phyloP scores from a whole-genome alignment of 2,888 invertebrate species.

The Coelinius sp. region DNA sequence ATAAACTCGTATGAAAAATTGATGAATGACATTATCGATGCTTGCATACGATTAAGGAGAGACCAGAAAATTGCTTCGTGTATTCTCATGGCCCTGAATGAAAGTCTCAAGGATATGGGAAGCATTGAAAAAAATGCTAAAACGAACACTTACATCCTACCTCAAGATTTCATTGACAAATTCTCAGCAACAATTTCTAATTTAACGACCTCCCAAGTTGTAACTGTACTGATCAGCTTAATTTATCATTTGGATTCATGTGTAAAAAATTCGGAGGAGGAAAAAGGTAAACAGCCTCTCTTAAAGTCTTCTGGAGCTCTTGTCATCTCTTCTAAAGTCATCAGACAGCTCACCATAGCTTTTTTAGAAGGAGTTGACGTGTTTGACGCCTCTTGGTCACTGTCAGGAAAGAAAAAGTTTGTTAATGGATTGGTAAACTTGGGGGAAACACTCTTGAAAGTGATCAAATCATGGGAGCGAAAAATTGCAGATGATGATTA shows the following conservation, averaged over 20 bases:
- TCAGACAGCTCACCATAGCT: constrained; percentile 47
- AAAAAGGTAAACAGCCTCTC: constrained; percentile 23
- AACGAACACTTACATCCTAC: constrained; percentile 43
- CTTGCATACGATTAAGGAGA: constrained; percentile 56
- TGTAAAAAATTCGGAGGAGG: constrained; percentile 31
- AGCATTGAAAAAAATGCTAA: background rate
- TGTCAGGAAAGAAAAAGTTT: constrained; percentile 55
- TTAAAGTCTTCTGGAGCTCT: constrained; percentile 28
- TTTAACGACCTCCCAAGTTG: constrained; percentile 54
- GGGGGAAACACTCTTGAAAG: constrained; percentile 51
- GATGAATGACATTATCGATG: constrained; percentile 54
- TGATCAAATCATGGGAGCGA: constrained; percentile 46
- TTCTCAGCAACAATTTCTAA: constrained; percentile 49
- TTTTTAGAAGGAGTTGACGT: constrained; percentile 58
- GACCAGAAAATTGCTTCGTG: constrained; percentile 62
- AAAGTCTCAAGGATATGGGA: constrained; percentile 32
- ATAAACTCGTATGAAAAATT: constrained; percentile 48
- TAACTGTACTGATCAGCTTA: constrained; percentile 57
- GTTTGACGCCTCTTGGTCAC: constrained; percentile 54
- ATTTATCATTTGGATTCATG: constrained; percentile 58
- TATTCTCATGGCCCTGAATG: constrained; percentile 56
- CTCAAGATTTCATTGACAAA: constrained; percentile 50
- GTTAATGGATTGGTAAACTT: constrained; percentile 54
- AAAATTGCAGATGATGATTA: constrained; percentile 44
- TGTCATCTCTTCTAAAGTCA: constrained; percentile 40